These are phyloP conservation scores for Prolemur simus DNA, from an alignment of 2,113 vertebrate genomes.

Conservation along the genomic window DNA sequence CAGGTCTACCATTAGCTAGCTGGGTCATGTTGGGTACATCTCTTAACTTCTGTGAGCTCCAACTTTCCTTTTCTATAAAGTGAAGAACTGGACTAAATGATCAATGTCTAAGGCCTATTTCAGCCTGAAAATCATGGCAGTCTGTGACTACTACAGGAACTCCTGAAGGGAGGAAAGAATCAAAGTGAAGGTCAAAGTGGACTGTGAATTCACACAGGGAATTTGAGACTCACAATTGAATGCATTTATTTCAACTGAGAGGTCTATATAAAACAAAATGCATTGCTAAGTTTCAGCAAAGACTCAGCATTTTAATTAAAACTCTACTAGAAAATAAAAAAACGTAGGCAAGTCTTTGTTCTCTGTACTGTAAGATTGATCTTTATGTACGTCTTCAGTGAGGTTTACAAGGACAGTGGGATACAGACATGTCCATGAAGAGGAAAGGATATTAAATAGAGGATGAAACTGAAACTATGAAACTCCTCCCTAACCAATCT, in stretches of 20 bases:
- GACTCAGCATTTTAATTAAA: constrained; percentile 21
- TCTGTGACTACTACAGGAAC: neutral
- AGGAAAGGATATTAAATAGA: neutral
- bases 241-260: neutral
- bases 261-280: neutral
- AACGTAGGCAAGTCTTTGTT: neutral
- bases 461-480: neutral
- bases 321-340: neutral
- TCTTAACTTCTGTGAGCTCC: neutral
- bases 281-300: neutral
- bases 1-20: neutral
- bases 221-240: neutral
- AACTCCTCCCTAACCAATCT: neutral
- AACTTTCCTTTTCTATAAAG: constrained; percentile 3
- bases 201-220: neutral
- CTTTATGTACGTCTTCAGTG: neutral
- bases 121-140: neutral
- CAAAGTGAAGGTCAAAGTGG: neutral
- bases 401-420: neutral
- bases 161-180: neutral
- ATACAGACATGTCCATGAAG: neutral
- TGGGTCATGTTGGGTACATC: neutral
- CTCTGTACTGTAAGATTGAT: neutral
- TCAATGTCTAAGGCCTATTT: neutral
- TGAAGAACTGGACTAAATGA: neutral